Conservation (phyloP, 2,113 vertebrate species). For the Microtus ochrogaster region DNA sequence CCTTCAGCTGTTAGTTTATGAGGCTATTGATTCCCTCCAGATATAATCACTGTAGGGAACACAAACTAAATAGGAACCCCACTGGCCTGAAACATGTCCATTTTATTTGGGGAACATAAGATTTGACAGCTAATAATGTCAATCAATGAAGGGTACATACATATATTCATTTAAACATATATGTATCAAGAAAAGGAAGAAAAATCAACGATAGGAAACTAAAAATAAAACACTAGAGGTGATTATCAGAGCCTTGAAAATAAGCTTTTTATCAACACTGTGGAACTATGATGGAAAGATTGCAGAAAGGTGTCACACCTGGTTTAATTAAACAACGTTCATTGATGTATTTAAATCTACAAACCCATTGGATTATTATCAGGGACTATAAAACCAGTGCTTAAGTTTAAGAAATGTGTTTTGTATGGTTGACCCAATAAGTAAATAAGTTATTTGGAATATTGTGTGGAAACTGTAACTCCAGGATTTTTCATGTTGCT, state of each 20-base stretch:
- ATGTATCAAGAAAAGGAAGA: neutral
- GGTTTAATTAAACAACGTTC: neutral
- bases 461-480: neutral
- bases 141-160: neutral
- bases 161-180: neutral
- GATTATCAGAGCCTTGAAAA: neutral
- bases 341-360: neutral
- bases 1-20: neutral
- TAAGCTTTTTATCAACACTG: neutral
- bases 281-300: neutral
- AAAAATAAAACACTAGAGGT: neutral
- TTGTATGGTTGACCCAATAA: neutral
- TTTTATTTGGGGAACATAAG: neutral
- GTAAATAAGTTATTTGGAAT: constrained; percentile 5
- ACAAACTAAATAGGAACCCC: neutral
- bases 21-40: neutral
- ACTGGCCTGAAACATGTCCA: neutral
- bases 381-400: neutral
- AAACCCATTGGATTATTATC: neutral
- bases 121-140: neutral
- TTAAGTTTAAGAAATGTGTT: neutral
- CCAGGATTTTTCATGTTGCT: neutral
- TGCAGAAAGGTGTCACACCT: neutral
- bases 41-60: neutral
- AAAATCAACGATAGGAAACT: neutral